These are phyloP conservation scores for Cheilosia vernalis DNA, from an alignment of 2,888 invertebrate genomes.

Conservation along the genomic window DNA sequence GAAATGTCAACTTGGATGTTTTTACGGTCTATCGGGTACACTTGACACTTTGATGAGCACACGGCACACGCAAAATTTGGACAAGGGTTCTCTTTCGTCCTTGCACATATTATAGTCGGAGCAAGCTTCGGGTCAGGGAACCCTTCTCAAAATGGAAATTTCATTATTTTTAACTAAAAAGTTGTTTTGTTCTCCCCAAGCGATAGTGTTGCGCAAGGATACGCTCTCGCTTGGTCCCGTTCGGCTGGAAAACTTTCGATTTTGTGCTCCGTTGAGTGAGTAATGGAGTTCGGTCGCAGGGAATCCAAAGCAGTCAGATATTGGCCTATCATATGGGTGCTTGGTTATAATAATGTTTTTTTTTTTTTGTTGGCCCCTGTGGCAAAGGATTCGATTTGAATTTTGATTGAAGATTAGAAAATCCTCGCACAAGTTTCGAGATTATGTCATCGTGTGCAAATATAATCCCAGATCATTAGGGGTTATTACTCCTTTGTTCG, in stretches of 20 bases:
- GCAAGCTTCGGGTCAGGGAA: constrained; percentile 29
- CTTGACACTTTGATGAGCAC: constrained; percentile 69
- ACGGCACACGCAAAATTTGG: constrained; percentile 66
- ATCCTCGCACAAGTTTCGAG: constrained; percentile 35
- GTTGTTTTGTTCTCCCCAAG: constrained; percentile 36
- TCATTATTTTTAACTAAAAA: constrained; percentile 59
- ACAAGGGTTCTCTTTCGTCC: constrained; percentile 38
- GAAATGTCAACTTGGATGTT: constrained; percentile 73
- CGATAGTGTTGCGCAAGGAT: constrained; percentile 47
- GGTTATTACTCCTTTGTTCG: constrained; percentile 69
- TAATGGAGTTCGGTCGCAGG: constrained; percentile 53
- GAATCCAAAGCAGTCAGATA: constrained; percentile 15
- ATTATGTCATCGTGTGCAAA: constrained; percentile 67
- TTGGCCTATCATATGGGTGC: constrained; percentile 44
- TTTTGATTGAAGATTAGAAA: constrained; percentile 70
- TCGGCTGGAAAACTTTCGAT: constrained; percentile 61
- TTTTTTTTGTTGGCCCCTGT: constrained; percentile 16
- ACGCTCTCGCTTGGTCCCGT: constrained; percentile 7
- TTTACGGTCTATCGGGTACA: constrained; percentile 71
- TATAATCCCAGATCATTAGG: constrained; percentile 69
- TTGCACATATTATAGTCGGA: neutral
- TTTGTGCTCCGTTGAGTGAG: constrained; percentile 70
- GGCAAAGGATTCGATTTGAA: constrained; percentile 59
- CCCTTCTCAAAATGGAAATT: constrained; percentile 68
- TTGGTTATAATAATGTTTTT: constrained; percentile 37